phyloP scores from a whole-genome alignment of 1,140 invertebrate genomes.

The Melanaphis sacchari region DNA sequence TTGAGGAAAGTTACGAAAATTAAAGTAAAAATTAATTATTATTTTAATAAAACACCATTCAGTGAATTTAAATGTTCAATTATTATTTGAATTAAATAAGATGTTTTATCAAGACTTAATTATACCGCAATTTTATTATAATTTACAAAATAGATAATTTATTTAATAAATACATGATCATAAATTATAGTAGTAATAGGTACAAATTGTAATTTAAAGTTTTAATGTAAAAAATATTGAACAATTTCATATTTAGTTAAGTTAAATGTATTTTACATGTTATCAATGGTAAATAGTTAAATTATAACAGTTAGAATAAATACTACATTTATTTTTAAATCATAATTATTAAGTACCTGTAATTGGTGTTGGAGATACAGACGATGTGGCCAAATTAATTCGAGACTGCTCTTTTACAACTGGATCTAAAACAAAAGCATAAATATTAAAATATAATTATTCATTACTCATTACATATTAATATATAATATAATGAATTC shows the following conservation, averaged over 20 bases:
- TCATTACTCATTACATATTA: background rate
- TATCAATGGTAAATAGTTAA: constrained; percentile 1
- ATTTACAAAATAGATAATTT: constrained; percentile 25
- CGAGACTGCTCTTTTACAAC: constrained; percentile 88
- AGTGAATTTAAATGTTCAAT: background rate
- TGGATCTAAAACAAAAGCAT: constrained; percentile 73
- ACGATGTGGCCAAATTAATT: constrained; percentile 72
- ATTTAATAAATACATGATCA: constrained; percentile 36
- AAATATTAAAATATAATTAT: constrained; percentile 14
- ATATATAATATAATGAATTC: background rate
- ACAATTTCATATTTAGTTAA: background rate
- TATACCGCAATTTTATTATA: background rate
- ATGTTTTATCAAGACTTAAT: background rate
- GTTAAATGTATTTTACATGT: background rate
- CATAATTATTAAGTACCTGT: constrained; percentile 43
- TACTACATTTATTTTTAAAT: constrained; percentile 21
- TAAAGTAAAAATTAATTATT: background rate
- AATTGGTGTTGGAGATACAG: constrained; percentile 70
- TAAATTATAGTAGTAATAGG: constrained; percentile 1
- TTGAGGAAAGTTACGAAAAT: background rate
- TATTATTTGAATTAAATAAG: background rate
- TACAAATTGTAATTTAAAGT: background rate
- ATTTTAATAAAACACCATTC: background rate
- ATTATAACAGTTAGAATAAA: constrained; percentile 29
- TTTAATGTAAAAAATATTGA: constrained; percentile 26